Base-by-base conservation (phyloP, 2,888 invertebrate species). In the Machimus atricapillus region DNA sequence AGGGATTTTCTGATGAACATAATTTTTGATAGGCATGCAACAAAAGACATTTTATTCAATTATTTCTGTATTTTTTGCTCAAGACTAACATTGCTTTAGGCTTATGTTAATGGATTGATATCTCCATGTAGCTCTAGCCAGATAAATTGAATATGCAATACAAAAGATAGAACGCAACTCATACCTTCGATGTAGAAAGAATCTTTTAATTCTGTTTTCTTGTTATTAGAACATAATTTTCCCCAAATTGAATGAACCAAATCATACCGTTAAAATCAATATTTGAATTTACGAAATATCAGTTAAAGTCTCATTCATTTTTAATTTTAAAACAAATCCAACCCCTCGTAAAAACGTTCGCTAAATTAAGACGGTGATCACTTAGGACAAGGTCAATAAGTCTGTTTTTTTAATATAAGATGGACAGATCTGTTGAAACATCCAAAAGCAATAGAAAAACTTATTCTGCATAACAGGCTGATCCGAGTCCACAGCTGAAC, bases 391-490 rank as follows among this genome's bases (percentile, higher is more conserved):
- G 76, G 76, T 76, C 40, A 76, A 76, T 34, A 76, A 34, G 76
- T 40, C 40, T 76, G 37, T 40, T 37, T 76, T 76, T 76, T 76
- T 76, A 46, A 46, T 23, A 8, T 58, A 9, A 66, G 66, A 66
- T 14, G 34, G n/a, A 37, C 76, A 40, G 16, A 76, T 76, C 76
- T 76, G 37, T 76, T 76, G 34, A 76, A 76, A 40, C 2, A 34
- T 37, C 76, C 40, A 76, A 76, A 27, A 76, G 19, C 76, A 31
- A 76, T 37, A 76, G 40, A 78, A 78, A 78, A 78, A 78, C 37
- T 40, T 78, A 43, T 46, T 78, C 78, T 78, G 78, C 78, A 78
- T 78, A 78, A 78, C 78, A 14, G 43, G 78, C 78, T 78, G 23
- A 7, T 78, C 23, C 46, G 40, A 23, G 40, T 43, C 37, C n/a